A percentile compares a stretch with the other conserved stretches of the same genome.
Evolutionary conservation across 2,797 vertebrate species (phyloP).

Genomic region (Gymnothorax reevesii): DNA sequence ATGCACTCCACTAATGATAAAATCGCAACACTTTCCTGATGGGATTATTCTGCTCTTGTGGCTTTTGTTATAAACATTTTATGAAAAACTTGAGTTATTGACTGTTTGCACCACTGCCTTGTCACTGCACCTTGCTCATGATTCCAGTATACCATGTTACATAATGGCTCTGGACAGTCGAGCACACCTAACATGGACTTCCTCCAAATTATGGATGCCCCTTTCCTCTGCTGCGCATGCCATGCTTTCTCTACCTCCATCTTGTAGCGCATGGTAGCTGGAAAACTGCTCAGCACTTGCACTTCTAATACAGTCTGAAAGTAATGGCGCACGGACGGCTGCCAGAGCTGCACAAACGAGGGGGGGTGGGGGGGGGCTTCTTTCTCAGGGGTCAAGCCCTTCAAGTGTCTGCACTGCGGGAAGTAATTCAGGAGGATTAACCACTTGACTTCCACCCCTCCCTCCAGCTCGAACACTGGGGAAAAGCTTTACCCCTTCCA

Average conservation of each 20-base stretch:
- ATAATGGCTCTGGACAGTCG: too few species aligned
- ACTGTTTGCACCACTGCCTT: too few species aligned
- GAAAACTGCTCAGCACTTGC: slow-evolving; percentile 54
- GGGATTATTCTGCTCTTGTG: too few species aligned
- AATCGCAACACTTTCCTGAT: too few species aligned
- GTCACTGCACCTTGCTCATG: too few species aligned
- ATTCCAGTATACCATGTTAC: too few species aligned
- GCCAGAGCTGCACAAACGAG: slow-evolving; percentile 69
- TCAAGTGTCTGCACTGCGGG: slow-evolving; percentile 70
- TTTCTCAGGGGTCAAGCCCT: slow-evolving; percentile 69
- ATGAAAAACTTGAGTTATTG: too few species aligned
- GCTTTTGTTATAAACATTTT: too few species aligned
- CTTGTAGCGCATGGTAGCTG: too few species aligned
- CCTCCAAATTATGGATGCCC: too few species aligned
- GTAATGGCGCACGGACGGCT: slow-evolving; percentile 68
- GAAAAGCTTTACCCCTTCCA: slow-evolving; percentile 69
- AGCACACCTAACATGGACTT: too few species aligned
- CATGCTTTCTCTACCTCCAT: slow-evolving; percentile 23
- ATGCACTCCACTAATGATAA: too few species aligned
- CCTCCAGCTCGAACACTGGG: slow-evolving; percentile 74
- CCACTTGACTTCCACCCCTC: slow-evolving; percentile 62
- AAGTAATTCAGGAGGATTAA: slow-evolving; percentile 71
- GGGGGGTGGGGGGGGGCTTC: slow-evolving; percentile 66
- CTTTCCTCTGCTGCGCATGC: slow-evolving; percentile 71
- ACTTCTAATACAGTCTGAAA: slow-evolving; percentile 74